Conservation (phyloP, 2,113 vertebrate genomes). For the Heteronetta atricapilla region DNA sequence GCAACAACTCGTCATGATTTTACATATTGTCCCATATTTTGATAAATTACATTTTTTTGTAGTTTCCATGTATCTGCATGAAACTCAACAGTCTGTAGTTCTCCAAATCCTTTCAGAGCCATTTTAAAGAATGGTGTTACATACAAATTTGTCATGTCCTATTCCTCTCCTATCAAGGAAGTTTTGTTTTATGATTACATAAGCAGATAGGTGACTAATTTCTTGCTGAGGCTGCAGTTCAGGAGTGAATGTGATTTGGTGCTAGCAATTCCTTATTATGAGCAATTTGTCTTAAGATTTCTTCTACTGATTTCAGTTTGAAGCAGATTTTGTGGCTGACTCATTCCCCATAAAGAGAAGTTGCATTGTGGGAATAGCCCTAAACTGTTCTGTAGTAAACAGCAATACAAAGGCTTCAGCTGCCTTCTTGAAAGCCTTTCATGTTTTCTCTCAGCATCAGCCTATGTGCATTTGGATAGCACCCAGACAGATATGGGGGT, state of each 20-base stretch:
- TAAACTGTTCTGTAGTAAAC: slow-evolving; percentile 21
- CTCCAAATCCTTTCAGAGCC: neutral
- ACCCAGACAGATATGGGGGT: neutral
- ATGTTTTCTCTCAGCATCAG: neutral
- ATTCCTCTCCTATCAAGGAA: neutral
- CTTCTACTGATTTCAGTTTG: neutral
- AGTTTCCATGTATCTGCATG: neutral
- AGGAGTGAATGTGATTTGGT: neutral
- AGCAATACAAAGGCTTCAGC: neutral
- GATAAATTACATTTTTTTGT: neutral
- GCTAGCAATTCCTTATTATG: neutral
- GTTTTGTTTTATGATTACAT: neutral
- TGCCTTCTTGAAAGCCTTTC: neutral
- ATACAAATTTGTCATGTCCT: neutral
- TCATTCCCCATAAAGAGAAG: slow-evolving; percentile 18
- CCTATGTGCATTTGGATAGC: neutral
- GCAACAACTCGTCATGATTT: neutral
- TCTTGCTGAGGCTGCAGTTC: neutral
- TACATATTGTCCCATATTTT: neutral
- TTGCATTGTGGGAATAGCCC: neutral
- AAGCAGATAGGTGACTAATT: slow-evolving; percentile 28
- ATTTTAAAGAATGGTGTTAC: neutral
- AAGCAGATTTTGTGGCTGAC: slow-evolving; percentile 40
- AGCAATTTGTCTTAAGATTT: slow-evolving; percentile 16
- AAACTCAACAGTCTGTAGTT: neutral